Base-by-base conservation (phyloP, 1,140 invertebrate genomes). In the Macrotrachela quadricornifera region DNA sequence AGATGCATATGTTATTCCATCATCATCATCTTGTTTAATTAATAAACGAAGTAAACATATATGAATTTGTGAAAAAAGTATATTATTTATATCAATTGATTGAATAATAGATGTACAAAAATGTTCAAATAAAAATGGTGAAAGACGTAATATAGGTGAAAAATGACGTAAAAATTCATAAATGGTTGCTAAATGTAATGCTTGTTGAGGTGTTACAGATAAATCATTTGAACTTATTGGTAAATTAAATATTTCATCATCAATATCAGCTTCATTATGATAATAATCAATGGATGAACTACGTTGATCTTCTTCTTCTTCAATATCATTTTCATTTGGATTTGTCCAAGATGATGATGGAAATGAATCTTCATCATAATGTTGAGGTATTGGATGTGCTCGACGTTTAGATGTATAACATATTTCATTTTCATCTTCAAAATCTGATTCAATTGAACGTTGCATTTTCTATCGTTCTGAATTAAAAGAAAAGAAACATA, bases 161-260 rank as follows among this genome's bases (percentile, higher is more conserved):
- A 92, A 95, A 64, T 87, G 82, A 58, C 87, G 74, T 37, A 95
- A 68, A 15, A 92, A 82, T 76, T 96, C 91, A 72, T 94, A 95
- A 54, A 95, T 59, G 2, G 21, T 30, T 30, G 21, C 21, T 30
- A 30, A 30, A 30, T 30, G 21, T 30, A 30, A 30, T 30, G 21
- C 21, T 30, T 30, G 21, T 30, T 30, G 21, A 30, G 21, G 21
- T 30, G 21, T 30, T 4, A 30, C 21, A 4, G 21, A 2, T 4
- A 30, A 8, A 30, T 30, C 21, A 30, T 30, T 30, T 2, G 21
- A 30, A 30, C 21, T 30, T 4, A 30, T 8, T 2, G 21, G 21
- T 30, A 30, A 30, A 30, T 30, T 8, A 30, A 30, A 30, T 2
- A 30, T 30, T 30, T 30, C 21, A 30, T 30, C 21, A 30, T 30